These are phyloP conservation scores for Tanaodytes sp. DNA, from an alignment of 2,888 invertebrate species.

Conservation along the genomic window DNA sequence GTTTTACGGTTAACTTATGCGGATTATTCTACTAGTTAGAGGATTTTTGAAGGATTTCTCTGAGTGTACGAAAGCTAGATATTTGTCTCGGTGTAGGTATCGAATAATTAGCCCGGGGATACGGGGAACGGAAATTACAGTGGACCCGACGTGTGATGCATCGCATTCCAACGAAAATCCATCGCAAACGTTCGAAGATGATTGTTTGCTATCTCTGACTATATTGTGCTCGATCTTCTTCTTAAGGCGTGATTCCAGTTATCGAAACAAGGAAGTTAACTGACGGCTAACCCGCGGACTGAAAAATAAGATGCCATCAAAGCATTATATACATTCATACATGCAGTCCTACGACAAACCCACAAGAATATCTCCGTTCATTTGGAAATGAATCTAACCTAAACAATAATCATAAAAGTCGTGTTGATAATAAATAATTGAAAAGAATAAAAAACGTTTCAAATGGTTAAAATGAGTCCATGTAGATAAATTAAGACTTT, in stretches of 20 bases:
- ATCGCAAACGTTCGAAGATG: slow-evolving; percentile 29
- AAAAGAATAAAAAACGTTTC: too few relatives aligned
- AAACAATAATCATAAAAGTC: slow-evolving; percentile 39
- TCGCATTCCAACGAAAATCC: slow-evolving; percentile 32
- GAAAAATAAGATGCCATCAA: slow-evolving; percentile 21
- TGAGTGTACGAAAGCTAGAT: too few relatives aligned
- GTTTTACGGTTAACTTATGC: too few relatives aligned
- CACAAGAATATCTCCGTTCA: slow-evolving; percentile 42
- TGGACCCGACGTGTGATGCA: slow-evolving; percentile 12
- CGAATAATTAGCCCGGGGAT: too few relatives aligned
- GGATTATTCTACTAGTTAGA: too few relatives aligned
- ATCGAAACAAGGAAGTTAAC: slow-evolving; percentile 44
- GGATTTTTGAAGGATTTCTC: too few relatives aligned
- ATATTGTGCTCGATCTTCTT: slow-evolving; percentile 43
- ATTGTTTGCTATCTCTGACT: slow-evolving; percentile 27
- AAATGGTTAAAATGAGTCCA: too few relatives aligned
- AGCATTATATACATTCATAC: slow-evolving; percentile 11
- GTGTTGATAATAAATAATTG: too few relatives aligned
- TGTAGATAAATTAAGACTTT: too few relatives aligned
- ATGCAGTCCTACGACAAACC: slow-evolving; percentile 12
- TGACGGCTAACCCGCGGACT: slow-evolving; percentile 21
- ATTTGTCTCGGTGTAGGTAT: too few relatives aligned
- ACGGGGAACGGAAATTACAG: not conserved
- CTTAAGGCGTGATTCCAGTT: slow-evolving; percentile 22
- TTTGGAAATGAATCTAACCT: slow-evolving; percentile 32